These are phyloP conservation scores for Augiades crinisus DNA, from an alignment of 2,888 invertebrate genomes.

Conservation along the genomic window DNA sequence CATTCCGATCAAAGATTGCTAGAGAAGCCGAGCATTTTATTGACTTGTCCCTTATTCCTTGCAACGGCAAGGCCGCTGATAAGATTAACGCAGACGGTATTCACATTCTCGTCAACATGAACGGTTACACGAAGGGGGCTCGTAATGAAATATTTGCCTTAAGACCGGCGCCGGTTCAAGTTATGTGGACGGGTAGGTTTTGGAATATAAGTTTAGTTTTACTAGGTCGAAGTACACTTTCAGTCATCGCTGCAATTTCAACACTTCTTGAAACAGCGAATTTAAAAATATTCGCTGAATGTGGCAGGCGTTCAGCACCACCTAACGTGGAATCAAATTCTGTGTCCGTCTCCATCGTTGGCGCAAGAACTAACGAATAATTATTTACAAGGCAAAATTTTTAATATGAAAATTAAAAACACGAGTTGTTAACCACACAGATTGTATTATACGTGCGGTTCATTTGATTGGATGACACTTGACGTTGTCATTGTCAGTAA, in stretches of 20 bases:
- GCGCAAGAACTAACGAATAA: no score
- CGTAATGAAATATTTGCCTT: constrained; percentile 99
- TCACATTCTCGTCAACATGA: constrained; percentile 99
- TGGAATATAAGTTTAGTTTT: constrained; percentile 89
- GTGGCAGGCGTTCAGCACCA: constrained; percentile 76
- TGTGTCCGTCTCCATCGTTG: no score
- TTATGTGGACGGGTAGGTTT: constrained; percentile 93
- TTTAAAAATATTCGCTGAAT: constrained; percentile 79
- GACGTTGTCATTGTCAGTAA: no score
- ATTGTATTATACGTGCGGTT: no score
- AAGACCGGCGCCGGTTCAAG: constrained; percentile 97
- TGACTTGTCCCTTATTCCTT: constrained; percentile 95
- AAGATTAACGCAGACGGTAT: constrained; percentile 97
- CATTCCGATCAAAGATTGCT: constrained; percentile 97
- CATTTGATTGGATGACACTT: no score
- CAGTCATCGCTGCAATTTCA: constrained; percentile 87
- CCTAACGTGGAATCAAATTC: constrained; percentile 67
- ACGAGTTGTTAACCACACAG: no score
- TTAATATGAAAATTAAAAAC: no score
- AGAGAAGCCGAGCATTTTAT: constrained; percentile 98
- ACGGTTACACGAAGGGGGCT: constrained; percentile 99
- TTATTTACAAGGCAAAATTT: no score
- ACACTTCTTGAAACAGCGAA: constrained; percentile 85
- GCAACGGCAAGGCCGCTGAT: constrained; percentile 99
- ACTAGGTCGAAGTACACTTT: constrained; percentile 82